Conservation (phyloP, 2,797 vertebrate species). For the Acrossocheilus fasciatus region DNA sequence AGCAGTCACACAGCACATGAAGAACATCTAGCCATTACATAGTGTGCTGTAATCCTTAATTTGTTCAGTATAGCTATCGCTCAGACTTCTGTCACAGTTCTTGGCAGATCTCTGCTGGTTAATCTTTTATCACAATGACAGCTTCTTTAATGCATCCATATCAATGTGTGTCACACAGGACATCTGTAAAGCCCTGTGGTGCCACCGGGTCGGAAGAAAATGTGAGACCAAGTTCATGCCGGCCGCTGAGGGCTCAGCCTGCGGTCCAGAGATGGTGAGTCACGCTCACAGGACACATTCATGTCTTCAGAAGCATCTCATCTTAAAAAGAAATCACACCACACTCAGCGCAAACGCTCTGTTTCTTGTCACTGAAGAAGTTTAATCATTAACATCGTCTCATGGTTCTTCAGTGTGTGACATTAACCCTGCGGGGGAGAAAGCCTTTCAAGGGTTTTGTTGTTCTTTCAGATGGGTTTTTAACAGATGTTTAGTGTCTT, state of each 20-base stretch:
- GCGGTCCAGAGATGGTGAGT: slow-evolving; percentile 88
- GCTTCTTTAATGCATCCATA: slow-evolving; percentile 8
- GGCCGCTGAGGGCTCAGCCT: slow-evolving; percentile 90
- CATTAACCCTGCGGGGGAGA: slow-evolving; percentile 2
- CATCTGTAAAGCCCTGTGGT: slow-evolving; percentile 94
- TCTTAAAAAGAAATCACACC: not conserved
- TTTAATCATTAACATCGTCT: slow-evolving; percentile 23
- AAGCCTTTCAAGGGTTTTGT: not conserved
- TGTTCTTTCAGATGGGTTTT: slow-evolving; percentile 1
- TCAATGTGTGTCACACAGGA: slow-evolving; percentile 76
- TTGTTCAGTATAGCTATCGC: not conserved
- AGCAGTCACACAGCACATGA: not conserved
- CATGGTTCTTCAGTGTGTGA: slow-evolving; percentile 6
- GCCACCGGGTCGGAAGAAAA: slow-evolving; percentile 89
- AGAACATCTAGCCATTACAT: not conserved
- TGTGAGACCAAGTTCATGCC: slow-evolving; percentile 97
- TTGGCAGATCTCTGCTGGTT: slow-evolving; percentile 5
- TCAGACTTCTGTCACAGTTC: not conserved
- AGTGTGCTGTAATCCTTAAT: not conserved
- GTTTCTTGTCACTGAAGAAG: slow-evolving; percentile 6
- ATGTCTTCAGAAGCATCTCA: not conserved
- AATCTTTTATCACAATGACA: not conserved
- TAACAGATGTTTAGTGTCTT: slow-evolving; percentile 29
- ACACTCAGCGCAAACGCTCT: not conserved
- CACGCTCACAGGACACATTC: slow-evolving; percentile 43